These are phyloP conservation scores for Sebastes taczanowskii DNA, from an alignment of 2,797 vertebrate genomes.

Conservation along the genomic window DNA sequence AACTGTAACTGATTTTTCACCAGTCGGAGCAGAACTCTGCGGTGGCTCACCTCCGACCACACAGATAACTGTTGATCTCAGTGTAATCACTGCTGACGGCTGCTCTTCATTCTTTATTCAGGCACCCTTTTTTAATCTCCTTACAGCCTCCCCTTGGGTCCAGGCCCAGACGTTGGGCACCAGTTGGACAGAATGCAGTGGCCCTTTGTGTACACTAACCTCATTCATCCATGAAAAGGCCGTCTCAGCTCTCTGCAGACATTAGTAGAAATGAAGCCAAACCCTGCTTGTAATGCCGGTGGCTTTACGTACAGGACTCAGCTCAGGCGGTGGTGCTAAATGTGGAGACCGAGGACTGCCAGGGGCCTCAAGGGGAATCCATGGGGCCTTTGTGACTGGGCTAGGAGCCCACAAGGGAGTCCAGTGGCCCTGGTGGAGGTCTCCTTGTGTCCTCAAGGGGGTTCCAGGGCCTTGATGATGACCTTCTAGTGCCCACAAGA, in stretches of 20 bases:
- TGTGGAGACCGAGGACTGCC: neutral
- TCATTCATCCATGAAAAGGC: constrained; percentile 19
- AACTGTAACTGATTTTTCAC: too few relatives aligned
- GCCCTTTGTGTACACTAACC: constrained; percentile 17
- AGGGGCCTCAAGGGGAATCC: neutral
- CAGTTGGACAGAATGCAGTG: neutral
- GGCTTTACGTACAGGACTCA: neutral
- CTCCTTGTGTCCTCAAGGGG: neutral
- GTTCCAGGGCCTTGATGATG: neutral
- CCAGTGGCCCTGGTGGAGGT: too few relatives aligned
- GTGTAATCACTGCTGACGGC: neutral
- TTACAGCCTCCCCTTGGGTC: neutral
- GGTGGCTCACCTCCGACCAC: neutral
- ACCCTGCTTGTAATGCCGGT: neutral
- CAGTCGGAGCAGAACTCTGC: neutral
- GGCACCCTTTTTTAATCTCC: constrained; percentile 7
- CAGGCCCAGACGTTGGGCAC: constrained; percentile 11
- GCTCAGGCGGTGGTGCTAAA: neutral
- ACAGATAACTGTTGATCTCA: neutral
- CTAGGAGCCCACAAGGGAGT: neutral
- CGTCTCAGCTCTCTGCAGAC: constrained; percentile 12
- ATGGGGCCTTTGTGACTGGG: too few relatives aligned
- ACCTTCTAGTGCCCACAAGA: neutral
- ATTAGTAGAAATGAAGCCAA: neutral
- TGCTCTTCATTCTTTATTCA: neutral